Conservation (phyloP, 2,797 vertebrate genomes). For the Betta splendens region DNA sequence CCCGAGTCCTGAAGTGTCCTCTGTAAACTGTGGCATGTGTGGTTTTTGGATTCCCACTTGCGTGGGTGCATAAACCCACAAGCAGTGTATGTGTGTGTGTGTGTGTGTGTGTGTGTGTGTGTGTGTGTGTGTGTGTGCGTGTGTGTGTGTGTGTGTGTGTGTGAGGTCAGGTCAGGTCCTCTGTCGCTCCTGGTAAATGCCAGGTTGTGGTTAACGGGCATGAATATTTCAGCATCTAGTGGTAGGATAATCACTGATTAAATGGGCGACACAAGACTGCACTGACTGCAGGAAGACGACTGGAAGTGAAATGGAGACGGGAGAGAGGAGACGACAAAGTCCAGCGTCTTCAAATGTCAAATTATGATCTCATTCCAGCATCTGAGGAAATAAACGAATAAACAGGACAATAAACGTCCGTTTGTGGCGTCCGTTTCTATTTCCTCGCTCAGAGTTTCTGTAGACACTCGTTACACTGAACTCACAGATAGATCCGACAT, state of each 20-base stretch:
- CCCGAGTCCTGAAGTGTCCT: slow-evolving; percentile 1
- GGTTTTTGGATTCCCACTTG: slow-evolving; percentile 13
- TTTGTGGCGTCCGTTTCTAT: slow-evolving; percentile 6
- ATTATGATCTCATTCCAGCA: not conserved
- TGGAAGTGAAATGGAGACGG: slow-evolving; percentile 19
- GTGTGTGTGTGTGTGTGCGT: slow-evolving; percentile 18
- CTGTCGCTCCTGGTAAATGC: slow-evolving; percentile 51
- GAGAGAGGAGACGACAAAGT: not conserved
- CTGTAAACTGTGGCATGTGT: slow-evolving; percentile 26
- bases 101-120: slow-evolving; percentile 17
- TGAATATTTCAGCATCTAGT: slow-evolving; percentile 68
- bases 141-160: slow-evolving; percentile 14
- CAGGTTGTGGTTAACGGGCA: slow-evolving; percentile 61
- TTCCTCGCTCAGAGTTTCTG: too few relatives aligned
- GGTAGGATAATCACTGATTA: slow-evolving; percentile 65
- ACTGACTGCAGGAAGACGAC: slow-evolving; percentile 10
- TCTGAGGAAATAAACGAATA: not conserved
- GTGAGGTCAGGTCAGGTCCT: slow-evolving; percentile 29
- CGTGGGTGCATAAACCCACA: slow-evolving; percentile 14
- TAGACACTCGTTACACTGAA: too few relatives aligned
- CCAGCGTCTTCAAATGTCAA: not conserved
- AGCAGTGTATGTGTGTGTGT: too few relatives aligned
- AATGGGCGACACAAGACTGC: slow-evolving; percentile 46
- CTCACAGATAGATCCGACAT: not conserved
- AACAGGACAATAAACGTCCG: slow-evolving; percentile 20